Base-by-base conservation (phyloP, 2,797 vertebrate genomes). In the Gastrophryne carolinensis region DNA sequence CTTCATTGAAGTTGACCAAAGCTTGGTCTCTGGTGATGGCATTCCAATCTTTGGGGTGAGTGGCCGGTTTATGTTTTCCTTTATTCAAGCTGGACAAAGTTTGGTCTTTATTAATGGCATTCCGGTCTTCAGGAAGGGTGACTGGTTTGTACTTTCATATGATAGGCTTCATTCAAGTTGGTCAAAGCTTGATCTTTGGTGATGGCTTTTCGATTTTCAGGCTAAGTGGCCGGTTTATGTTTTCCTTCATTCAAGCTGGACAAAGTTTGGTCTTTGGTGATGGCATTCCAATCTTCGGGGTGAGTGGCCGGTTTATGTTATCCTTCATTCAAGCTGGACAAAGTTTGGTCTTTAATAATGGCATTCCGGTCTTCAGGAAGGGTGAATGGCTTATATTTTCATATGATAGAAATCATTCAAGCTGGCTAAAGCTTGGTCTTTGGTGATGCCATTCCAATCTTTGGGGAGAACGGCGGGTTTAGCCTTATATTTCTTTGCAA, bases 31-130 rank as follows among this genome's bases (percentile, higher is more conserved):
- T 0, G 19, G 72, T 84, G 24, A 90, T 84, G 0, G 0, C 75
- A 13, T 27, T 79, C 90, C 90, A 92, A 6, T 37, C 73, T 0
- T 13, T 0, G 34, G 89, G 90, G 21, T 91, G 74, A 1, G 85
- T 60, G 47, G 86, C 87, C 73, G 83, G 82, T 0, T 21, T 0
- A 32, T 8, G 58, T 23, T 37, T 37, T 49, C 80, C 0, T 12
- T 0, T 3, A 5, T 72, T 0, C n/a, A 0, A 0, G 0, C 0
- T 0, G 3, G 1, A 0, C 34, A 61, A 61, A 41, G 26, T 37
- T n/a, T 19, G 37, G 39, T 24, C 39, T 60, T 34, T 34, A 60
- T 17, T 60, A 60, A 37, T 60, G n/a, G n/a, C n/a, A n/a, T n/a
- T n/a, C n/a, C n/a, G n/a, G n/a, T n/a, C n/a, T n/a, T n/a, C n/a